Base-by-base conservation (phyloP, 2,888 invertebrate species). In the Gisinianus flammeolus region DNA sequence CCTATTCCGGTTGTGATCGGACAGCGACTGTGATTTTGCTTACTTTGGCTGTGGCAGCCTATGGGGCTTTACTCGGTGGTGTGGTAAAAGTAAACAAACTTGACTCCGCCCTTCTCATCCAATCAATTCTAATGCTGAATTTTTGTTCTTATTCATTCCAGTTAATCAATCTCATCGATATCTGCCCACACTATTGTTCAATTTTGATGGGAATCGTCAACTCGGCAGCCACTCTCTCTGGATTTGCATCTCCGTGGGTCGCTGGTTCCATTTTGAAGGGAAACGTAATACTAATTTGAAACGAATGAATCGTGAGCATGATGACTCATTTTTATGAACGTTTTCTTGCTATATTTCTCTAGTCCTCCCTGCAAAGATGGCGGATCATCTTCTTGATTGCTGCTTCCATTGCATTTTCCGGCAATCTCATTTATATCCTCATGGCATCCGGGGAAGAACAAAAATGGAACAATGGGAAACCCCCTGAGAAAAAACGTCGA, bases 1-100 rank as follows among this genome's bases (percentile, higher is more conserved):
- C 84, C n/a, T 79, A 83, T 16, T 80, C 85, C 6, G 85, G 84
- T 0, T 85, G 85, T 69, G 80, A 85, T 77, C 54, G 79, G 24
- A 52, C 79, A 2, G 56, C 82, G 6, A 83, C 84, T 19, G 81
- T 85, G 2, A 44, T 80, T n/a, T 81, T 85, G 30, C 80, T 86
- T n/a, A 81, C 78, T 5, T n/a, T 81, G 26, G 79, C 81, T 6
- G 79, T 81, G 0, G 79, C 78, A 12, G 33, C 77, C 5, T 79
- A 76, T 44, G 82, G 81, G 8, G 77, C 79, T 6, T 44, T 81
- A 58, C 35, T 78, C 3, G 78, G 81, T 16, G 81, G 81, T 6
- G 64, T 76, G 10, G 35, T 35, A 35, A n/a, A n/a, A n/a, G n/a
- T n/a, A n/a, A n/a, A n/a, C n/a, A n/a, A n/a, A n/a, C n/a, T n/a